Base-by-base conservation (phyloP, 2,113 vertebrate genomes). In the Pyxicephalus adspersus region DNA sequence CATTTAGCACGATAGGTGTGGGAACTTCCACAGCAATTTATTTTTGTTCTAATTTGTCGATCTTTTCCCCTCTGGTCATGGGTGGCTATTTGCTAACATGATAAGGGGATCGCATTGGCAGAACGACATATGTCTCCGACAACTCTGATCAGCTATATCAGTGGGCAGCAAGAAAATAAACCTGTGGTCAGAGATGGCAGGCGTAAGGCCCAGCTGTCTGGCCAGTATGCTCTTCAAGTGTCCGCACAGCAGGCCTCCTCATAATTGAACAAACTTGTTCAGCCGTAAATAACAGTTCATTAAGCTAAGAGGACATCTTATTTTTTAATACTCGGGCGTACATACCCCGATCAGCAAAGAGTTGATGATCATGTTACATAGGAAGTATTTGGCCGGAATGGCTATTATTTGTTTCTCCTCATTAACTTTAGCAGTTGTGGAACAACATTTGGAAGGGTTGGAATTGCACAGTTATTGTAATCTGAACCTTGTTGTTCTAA, bases 141-240 rank as follows among this genome's bases (percentile, higher is more conserved):
- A 74, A 74, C 71, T 23, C 71, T 74, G 71, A 74, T 54, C 71
- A 20, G 38, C 18, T 18, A 22, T 58, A 74, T 16, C 71, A 74
- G 71, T 74, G 54, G 71, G 71, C 71, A 22, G 71, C 52, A n/a
- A 74, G 71, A 74, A 74, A 74, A 74, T 74, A 58, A 74, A 74
- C 54, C 71, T 19, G 28, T 74, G 55, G 28, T 20, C 54, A 23
- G 54, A 74, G 71, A 58, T 74, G 71, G 28, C 71, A 74, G 54
- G 19, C 55, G 71, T 34, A 60, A 22, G 54, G 28, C 71, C 71
- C 71, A 74, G 71, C 71, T 74, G 71, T 74, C 71, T 54, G n/a
- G 54, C 29, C 55, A 74, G 71, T 55, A 58, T 74, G 71, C 38
- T 60, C 54, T 17, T 58, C 54, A 58, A 74, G 71, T 73, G 71